Evolutionary conservation across 23 tunicate species (phyloP).

Genomic region (Phallusia fumigata): DNA sequence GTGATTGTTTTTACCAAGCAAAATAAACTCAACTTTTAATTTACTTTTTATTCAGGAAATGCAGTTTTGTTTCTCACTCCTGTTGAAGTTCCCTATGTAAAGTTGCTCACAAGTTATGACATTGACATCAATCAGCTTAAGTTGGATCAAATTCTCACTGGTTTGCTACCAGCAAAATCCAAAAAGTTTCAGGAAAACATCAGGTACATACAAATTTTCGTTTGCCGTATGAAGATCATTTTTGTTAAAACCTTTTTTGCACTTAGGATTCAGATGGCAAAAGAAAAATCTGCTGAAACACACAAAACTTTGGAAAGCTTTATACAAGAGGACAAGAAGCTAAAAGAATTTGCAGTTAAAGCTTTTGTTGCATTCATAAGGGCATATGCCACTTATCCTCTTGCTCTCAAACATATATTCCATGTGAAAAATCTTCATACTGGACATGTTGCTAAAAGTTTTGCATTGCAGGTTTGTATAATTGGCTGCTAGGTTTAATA

Average conservation of each 20-base stretch:
- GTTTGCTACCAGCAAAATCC: conserved; percentile 18
- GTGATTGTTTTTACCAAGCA: background rate
- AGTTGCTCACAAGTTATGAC: conserved; percentile 55
- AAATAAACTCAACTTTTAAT: too few relatives aligned
- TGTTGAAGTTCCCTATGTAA: conserved; percentile 65
- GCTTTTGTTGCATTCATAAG: conserved; percentile 81
- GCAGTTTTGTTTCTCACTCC: conserved; percentile 87
- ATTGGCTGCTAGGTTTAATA: background rate
- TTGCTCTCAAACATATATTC: conserved; percentile 77
- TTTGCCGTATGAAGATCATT: background rate
- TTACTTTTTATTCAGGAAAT: conserved; percentile 48
- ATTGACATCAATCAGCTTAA: conserved; percentile 56
- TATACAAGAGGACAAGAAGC: conserved; percentile 28
- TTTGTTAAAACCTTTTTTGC: background rate
- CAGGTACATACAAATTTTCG: background rate
- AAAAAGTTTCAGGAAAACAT: conserved; percentile 5
- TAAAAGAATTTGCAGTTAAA: conserved; percentile 49
- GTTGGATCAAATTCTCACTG: conserved; percentile 53
- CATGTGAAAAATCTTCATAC: conserved; percentile 90
- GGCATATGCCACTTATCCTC: conserved; percentile 95
- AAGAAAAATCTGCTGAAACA: conserved; percentile 62
- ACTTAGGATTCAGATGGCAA: conserved; percentile 47
- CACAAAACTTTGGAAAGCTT: conserved; percentile 62
- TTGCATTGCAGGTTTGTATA: conserved; percentile 61
- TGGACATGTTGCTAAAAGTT: conserved; percentile 98